Evolutionary conservation across 2,797 vertebrate species (phyloP).

Genomic region (Tadarida brasiliensis): DNA sequence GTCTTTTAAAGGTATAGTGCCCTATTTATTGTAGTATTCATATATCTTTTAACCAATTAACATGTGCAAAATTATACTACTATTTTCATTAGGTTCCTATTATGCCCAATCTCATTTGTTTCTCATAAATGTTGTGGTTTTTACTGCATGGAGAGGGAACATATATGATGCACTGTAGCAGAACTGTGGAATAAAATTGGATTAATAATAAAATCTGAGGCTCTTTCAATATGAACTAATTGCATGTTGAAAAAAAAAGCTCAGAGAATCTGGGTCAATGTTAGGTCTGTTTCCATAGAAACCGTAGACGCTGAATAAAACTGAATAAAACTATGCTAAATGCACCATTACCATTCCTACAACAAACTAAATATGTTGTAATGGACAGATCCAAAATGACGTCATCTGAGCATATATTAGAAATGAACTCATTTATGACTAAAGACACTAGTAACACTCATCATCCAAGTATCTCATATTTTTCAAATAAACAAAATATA

Average conservation of each 20-base stretch:
- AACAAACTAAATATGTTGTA: conserved; percentile 48
- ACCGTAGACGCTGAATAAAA: conserved; percentile 54
- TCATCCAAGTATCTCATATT: neutral
- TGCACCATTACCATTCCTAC: conserved; percentile 24
- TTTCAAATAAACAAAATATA: conserved; percentile 55
- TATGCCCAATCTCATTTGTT: neutral
- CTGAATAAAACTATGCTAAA: conserved; percentile 57
- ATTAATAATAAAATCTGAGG: conserved; percentile 54
- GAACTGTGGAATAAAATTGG: neutral
- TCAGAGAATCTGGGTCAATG: conserved; percentile 62
- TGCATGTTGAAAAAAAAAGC: conserved; percentile 22
- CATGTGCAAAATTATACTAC: neutral
- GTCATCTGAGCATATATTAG: neutral
- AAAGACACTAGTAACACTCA: conserved; percentile 39
- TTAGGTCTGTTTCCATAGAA: conserved; percentile 75
- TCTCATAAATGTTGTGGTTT: neutral
- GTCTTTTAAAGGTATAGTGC: neutral
- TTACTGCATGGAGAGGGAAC: neutral
- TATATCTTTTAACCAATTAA: conserved; percentile 37
- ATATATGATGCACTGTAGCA: neutral
- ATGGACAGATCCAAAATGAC: conserved; percentile 11
- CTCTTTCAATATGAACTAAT: conserved; percentile 62
- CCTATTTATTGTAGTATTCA: neutral
- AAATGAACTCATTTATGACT: conserved; percentile 48
- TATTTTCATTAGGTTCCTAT: conserved; percentile 8